Evolutionary conservation across 2,888 invertebrate genomes (phyloP).

Genomic region (Lasioglossum oenotherae): DNA sequence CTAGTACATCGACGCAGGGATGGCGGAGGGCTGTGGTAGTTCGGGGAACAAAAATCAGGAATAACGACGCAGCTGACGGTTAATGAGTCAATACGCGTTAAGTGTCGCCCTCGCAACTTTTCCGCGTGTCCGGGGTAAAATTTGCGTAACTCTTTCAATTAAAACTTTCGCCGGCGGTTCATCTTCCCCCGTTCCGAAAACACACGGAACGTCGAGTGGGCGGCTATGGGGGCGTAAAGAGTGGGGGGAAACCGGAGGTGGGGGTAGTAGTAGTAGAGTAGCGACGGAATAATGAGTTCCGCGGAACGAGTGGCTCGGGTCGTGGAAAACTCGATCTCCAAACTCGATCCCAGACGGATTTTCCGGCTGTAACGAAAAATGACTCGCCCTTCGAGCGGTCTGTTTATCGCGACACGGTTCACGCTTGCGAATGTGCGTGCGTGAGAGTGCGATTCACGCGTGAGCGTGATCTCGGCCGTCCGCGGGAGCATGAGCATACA

Average conservation of each 20-base stretch:
- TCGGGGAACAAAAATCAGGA: conserved; percentile 41
- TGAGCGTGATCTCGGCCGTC: neutral
- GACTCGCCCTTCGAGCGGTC: neutral
- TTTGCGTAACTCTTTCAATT: conserved; percentile 73
- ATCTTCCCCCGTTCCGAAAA: conserved; percentile 55
- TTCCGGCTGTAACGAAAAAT: conserved; percentile 19
- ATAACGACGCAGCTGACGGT: conserved; percentile 50
- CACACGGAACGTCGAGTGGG: conserved; percentile 9
- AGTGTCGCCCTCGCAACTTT: conserved; percentile 51
- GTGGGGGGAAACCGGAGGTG: neutral
- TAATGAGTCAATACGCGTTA: conserved; percentile 58
- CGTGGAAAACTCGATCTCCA: conserved; percentile 39
- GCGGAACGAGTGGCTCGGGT: conserved; percentile 50
- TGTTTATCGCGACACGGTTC: conserved; percentile 23
- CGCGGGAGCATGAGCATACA: no score
- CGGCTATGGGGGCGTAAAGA: neutral
- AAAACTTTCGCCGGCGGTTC: conserved; percentile 69
- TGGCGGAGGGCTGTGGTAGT: neutral
- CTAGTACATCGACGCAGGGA: neutral
- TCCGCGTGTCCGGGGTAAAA: conserved; percentile 48
- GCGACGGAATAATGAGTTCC: conserved; percentile 67
- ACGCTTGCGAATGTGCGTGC: neutral
- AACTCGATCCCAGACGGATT: conserved; percentile 18
- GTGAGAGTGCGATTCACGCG: neutral
- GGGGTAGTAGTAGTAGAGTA: conserved; percentile 57